Evolutionary conservation across 64 coral and sea anemone species (phyloP).

Genomic region (Pocillopora damicornis): DNA sequence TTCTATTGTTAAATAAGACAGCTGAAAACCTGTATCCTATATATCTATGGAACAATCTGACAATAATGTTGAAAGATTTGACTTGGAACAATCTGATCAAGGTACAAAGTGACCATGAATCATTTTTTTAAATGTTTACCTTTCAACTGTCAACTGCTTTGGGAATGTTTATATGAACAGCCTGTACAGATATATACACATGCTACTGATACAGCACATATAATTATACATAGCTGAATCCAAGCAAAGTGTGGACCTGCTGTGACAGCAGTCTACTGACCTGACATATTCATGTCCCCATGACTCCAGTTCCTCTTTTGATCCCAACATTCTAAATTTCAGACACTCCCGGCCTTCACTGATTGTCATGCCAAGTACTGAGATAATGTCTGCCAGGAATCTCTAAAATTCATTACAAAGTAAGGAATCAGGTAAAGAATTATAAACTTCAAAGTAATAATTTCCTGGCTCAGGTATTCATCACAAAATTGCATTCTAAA

Average conservation of each 20-base stretch:
- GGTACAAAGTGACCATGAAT: too few species aligned
- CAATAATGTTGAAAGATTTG: too few species aligned
- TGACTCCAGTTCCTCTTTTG: slow-evolving; percentile 85
- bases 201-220: background rate
- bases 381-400: slow-evolving; percentile 93
- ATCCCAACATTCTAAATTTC: slow-evolving; percentile 83
- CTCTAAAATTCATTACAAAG: slow-evolving; percentile 25
- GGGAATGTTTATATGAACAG: too few species aligned
- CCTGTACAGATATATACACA: background rate
- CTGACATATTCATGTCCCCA: slow-evolving; percentile 99
- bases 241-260: background rate
- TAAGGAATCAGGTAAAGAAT: slow-evolving; percentile 2
- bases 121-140: too few species aligned
- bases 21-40: too few species aligned
- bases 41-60: too few species aligned
- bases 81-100: too few species aligned
- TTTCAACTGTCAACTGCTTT: too few species aligned
- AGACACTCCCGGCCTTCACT: slow-evolving; percentile 92
- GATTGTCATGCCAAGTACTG: slow-evolving; percentile 89
- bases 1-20: too few species aligned
- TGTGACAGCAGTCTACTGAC: slow-evolving; percentile 6
- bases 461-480: too few species aligned
- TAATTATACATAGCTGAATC: background rate
- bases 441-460: background rate
- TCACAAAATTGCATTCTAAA: too few species aligned